Conservation (phyloP, 2,113 vertebrate genomes). For the Sylvilagus bachmani region DNA sequence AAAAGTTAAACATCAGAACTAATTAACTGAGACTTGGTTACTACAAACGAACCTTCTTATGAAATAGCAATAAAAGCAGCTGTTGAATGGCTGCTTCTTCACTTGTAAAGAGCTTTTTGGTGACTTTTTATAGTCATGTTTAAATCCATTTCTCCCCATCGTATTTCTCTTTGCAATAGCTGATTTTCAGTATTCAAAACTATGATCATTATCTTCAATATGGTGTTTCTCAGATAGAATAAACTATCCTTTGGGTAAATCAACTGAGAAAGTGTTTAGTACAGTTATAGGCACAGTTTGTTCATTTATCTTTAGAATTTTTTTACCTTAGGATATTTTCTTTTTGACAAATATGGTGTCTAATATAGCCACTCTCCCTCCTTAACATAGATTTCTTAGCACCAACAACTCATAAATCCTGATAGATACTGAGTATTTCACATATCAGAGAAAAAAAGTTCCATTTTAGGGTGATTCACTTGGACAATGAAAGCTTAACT, state of each 20-base stretch:
- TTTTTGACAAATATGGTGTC: background rate
- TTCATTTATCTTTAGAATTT: slow-evolving; percentile 23
- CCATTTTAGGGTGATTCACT: background rate
- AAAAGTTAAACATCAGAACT: slow-evolving; percentile 49
- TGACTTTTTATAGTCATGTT: background rate
- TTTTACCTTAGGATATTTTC: slow-evolving; percentile 40
- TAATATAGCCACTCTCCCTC: background rate
- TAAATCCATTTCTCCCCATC: background rate
- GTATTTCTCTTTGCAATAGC: background rate
- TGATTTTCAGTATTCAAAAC: slow-evolving; percentile 46
- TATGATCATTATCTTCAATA: slow-evolving; percentile 23
- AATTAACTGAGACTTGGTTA: slow-evolving; percentile 46
- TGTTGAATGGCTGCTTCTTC: background rate
- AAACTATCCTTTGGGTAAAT: background rate
- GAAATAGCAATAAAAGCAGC: background rate
- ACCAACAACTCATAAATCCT: background rate
- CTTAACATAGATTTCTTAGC: background rate
- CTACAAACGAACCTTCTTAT: background rate
- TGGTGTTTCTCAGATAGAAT: background rate
- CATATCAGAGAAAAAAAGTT: background rate
- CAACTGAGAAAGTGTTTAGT: background rate
- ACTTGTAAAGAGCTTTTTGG: background rate
- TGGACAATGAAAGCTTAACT: slow-evolving; percentile 16
- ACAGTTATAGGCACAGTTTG: background rate
- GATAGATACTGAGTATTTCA: background rate